phyloP scores from a whole-genome alignment of 2,113 vertebrate species.

The Nymphicus hollandicus region DNA sequence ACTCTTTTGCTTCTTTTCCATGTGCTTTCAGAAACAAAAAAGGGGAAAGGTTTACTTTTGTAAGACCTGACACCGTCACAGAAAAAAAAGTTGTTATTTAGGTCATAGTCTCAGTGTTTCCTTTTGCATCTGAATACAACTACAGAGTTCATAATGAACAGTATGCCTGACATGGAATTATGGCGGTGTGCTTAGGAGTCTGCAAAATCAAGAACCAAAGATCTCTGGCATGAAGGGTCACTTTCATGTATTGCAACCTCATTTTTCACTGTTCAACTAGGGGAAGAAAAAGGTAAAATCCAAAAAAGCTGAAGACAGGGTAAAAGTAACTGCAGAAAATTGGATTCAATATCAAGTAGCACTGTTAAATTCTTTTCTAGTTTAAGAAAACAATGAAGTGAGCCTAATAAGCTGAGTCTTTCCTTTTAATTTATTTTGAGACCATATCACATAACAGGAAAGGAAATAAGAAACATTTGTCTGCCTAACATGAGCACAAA shows the following conservation, averaged over 20 bases:
- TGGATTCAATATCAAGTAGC: not conserved
- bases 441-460: slow-evolving; percentile 1
- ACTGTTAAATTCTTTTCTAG: not conserved
- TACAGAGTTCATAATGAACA: not conserved
- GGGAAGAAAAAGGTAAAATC: not conserved
- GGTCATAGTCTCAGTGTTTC: not conserved
- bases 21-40: not conserved
- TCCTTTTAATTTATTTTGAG: slow-evolving; percentile 27
- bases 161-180: not conserved
- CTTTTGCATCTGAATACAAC: not conserved
- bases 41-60: accelerated
- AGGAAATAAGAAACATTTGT: slow-evolving; percentile 51
- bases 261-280: not conserved
- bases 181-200: no score
- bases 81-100: not conserved
- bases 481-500: not conserved
- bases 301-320: not conserved
- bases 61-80: not conserved
- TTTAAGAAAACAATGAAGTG: not conserved
- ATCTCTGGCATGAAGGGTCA: not conserved
- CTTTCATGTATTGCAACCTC: not conserved
- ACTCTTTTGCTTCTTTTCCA: not conserved
- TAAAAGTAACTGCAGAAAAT: not conserved
- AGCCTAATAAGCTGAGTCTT: not conserved
- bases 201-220: not conserved